Evolutionary conservation across 1,140 invertebrate genomes (phyloP).

Genomic region (Heliconius congener): DNA sequence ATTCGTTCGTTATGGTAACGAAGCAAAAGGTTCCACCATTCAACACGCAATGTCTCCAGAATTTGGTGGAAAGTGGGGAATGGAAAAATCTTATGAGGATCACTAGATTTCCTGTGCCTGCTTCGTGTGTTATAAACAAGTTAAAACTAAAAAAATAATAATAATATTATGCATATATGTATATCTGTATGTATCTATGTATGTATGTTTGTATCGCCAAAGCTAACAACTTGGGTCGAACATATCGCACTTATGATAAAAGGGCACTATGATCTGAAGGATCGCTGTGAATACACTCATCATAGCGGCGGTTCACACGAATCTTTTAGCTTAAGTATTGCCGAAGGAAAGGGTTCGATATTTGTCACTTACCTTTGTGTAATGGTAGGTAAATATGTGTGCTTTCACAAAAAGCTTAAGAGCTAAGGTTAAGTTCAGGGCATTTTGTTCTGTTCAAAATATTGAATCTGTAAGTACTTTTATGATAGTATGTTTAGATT

Average conservation of each 20-base stretch:
- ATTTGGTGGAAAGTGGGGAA: no score
- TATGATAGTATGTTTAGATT: not conserved
- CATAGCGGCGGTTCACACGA: slow-evolving; percentile 38
- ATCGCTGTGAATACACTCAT: slow-evolving; percentile 45
- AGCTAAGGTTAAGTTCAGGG: not conserved
- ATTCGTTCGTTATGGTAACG: no score
- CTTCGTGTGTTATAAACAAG: no score
- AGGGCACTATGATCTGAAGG: slow-evolving; percentile 43
- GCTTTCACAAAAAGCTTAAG: slow-evolving; percentile 18
- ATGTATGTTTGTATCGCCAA: not conserved
- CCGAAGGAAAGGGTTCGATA: slow-evolving; percentile 33
- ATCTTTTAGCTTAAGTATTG: slow-evolving; percentile 39
- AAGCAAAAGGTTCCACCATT: no score
- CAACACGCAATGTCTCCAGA: no score
- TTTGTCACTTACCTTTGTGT: slow-evolving; percentile 30
- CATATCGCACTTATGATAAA: slow-evolving; percentile 43
- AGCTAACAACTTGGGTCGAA: slow-evolving; percentile 12
- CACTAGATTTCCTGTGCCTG: no score
- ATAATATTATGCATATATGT: no score
- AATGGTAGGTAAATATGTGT: slow-evolving; percentile 9
- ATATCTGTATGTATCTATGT: not conserved
- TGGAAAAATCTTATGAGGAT: no score
- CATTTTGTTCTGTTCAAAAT: not conserved
- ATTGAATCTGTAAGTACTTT: not conserved
- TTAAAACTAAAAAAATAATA: no score